These are phyloP conservation scores for Megamerina dolium DNA, from an alignment of 2,888 invertebrate species.

Conservation along the genomic window DNA sequence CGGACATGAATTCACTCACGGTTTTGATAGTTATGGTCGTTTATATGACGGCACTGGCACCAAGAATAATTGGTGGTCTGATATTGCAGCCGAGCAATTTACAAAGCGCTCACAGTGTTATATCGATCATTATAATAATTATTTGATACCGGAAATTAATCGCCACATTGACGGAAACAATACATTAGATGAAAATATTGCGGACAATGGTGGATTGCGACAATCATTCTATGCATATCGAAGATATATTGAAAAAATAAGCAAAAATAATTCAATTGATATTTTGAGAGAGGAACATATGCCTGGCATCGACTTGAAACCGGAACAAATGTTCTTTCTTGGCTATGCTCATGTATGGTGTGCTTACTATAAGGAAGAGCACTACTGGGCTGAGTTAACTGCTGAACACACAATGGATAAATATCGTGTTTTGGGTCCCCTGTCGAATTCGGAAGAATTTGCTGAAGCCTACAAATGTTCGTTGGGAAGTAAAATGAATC, in stretches of 20 bases:
- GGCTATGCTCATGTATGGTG: constrained; percentile 44
- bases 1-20: constrained; percentile 44
- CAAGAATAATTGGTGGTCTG: constrained; percentile 35
- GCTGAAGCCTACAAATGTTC: constrained; percentile 34
- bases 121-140: constrained; percentile 32
- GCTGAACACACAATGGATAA: constrained; percentile 38
- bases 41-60: constrained; percentile 28
- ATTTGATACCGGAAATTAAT: constrained; percentile 39
- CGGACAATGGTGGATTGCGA: constrained; percentile 39
- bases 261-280: constrained; percentile 5
- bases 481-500: constrained; percentile 39
- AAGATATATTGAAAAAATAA: constrained; percentile 26
- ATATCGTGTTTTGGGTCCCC: constrained; percentile 38
- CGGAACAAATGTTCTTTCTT: constrained; percentile 42
- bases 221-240: constrained; percentile 35
- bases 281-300: constrained; percentile 31
- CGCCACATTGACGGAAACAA: constrained; percentile 34
- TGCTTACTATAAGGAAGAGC: constrained; percentile 34
- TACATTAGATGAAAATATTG: constrained; percentile 42
- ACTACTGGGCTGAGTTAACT: constrained; percentile 39
- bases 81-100: constrained; percentile 32
- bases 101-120: constrained; percentile 36
- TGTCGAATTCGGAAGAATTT: constrained; percentile 39
- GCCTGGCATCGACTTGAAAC: constrained; percentile 38
- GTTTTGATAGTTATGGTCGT: constrained; percentile 37